phyloP scores from a whole-genome alignment of 2,113 vertebrate genomes.

The Cavia aperea region DNA sequence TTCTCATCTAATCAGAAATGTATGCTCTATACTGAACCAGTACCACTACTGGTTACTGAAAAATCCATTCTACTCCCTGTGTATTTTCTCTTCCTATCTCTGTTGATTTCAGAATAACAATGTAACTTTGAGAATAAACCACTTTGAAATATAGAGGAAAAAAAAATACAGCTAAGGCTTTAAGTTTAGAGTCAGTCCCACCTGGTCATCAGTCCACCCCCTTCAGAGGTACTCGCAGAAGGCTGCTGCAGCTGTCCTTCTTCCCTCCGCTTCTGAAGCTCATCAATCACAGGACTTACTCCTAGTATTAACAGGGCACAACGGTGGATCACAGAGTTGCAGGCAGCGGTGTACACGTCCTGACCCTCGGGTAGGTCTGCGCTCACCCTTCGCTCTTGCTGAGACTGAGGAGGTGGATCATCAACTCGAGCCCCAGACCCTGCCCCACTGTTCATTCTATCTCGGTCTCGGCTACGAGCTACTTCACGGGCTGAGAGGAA shows the following conservation, averaged over 20 bases:
- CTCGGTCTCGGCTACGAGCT: constrained; percentile 90
- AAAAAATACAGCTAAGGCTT: not conserved
- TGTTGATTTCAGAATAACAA: constrained; percentile 1
- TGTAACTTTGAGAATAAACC: constrained; percentile 12
- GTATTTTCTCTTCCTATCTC: constrained; percentile 27
- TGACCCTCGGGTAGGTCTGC: constrained; percentile 87
- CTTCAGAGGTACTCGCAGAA: constrained; percentile 79
- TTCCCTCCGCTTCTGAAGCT: constrained; percentile 83
- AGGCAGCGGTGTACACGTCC: constrained; percentile 95
- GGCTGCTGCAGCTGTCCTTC: constrained; percentile 80
- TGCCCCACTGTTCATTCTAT: constrained; percentile 81
- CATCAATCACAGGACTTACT: constrained; percentile 87
- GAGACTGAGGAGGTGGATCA: constrained; percentile 81
- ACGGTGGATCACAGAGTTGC: constrained; percentile 96
- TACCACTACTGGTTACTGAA: constrained; percentile 25
- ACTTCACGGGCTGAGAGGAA: constrained; percentile 98
- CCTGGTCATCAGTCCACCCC: constrained; percentile 92
- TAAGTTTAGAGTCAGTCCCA: constrained; percentile 65
- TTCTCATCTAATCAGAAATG: constrained; percentile 45
- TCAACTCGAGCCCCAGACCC: constrained; percentile 79
- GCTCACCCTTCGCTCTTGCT: constrained; percentile 86
- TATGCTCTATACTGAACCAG: not conserved
- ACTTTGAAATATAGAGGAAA: not conserved
- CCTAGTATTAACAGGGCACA: constrained; percentile 92
- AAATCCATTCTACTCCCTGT: constrained; percentile 34